Percentiles rank a stretch among this genome's conserved stretches.
Conservation (phyloP, 1,140 invertebrate species). For the Drosophila teissieri region DNA sequence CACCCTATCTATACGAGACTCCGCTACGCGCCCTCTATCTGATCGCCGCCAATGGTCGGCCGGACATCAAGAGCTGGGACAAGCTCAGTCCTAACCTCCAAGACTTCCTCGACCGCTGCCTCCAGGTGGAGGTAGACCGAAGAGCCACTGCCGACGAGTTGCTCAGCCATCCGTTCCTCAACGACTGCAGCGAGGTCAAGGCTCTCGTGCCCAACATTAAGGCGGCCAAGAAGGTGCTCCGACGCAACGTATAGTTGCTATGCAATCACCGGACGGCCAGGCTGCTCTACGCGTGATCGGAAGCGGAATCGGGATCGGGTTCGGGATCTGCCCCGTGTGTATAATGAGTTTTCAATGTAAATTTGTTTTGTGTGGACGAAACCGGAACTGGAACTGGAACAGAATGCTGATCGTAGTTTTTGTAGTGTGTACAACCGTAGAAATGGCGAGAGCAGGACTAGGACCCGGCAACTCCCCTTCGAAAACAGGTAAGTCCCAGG, state of each 20-base stretch:
- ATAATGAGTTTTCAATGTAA: constrained; percentile 59
- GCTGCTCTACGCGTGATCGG: constrained; percentile 72
- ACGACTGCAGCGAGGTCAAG: constrained; percentile 92
- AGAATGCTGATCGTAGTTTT: constrained; percentile 73
- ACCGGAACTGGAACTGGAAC: constrained; percentile 63
- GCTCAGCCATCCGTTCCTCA: constrained; percentile 94
- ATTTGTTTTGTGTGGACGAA: constrained; percentile 58
- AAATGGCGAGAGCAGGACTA: constrained; percentile 36
- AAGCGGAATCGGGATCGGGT: constrained; percentile 10
- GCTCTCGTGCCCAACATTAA: constrained; percentile 95
- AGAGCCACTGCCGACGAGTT: constrained; percentile 94
- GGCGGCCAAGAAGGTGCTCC: constrained; percentile 88
- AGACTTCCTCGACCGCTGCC: constrained; percentile 95
- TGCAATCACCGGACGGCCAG: constrained; percentile 70
- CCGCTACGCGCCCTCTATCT: constrained; percentile 97
- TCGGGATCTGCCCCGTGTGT: constrained; percentile 23
- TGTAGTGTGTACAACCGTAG: constrained; percentile 55
- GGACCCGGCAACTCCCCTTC: constrained; percentile 31
- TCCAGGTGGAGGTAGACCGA: constrained; percentile 96
- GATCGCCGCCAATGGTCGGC: constrained; percentile 97
- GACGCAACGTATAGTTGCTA: constrained; percentile 82
- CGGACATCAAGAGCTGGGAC: constrained; percentile 94
- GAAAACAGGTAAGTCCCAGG: constrained; percentile 41
- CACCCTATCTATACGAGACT: constrained; percentile 97
- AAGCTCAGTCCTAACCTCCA: constrained; percentile 90